These are phyloP conservation scores for Tinamus major DNA, from an alignment of 2,797 vertebrate species.

Conservation along the genomic window DNA sequence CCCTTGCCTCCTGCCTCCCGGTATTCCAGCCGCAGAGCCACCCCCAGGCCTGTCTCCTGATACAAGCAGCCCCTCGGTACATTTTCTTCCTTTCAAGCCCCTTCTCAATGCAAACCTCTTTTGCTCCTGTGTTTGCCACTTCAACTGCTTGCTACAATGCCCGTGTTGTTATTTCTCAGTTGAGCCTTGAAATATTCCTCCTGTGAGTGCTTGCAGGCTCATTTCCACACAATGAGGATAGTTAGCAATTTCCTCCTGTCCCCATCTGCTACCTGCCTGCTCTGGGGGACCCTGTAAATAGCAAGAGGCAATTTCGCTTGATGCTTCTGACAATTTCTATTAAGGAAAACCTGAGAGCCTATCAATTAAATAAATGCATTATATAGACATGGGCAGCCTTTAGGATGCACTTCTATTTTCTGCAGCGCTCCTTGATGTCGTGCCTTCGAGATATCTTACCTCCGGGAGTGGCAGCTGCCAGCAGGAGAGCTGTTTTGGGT, in stretches of 20 bases:
- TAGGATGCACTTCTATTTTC: conserved; percentile 67
- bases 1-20: not conserved
- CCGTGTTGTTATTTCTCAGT: conserved; percentile 16
- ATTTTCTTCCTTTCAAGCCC: conserved; percentile 14
- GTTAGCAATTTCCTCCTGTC: conserved; percentile 48
- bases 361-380: conserved; percentile 72
- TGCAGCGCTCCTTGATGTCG: conserved; percentile 35
- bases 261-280: conserved; percentile 68
- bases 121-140: conserved; percentile 18
- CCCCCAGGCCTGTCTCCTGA: not conserved
- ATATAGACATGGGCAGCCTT: conserved; percentile 51
- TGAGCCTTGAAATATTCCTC: conserved; percentile 24
- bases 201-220: conserved; percentile 10
- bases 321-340: conserved; percentile 60
- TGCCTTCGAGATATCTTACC: conserved; percentile 68
- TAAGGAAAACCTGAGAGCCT: conserved; percentile 37
- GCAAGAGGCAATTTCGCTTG: conserved; percentile 34
- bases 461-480: conserved; percentile 60
- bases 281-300: conserved; percentile 8
- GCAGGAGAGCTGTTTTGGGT: conserved; percentile 41
- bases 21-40: not conserved
- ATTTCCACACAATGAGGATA: conserved; percentile 47
- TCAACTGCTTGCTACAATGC: conserved; percentile 6
- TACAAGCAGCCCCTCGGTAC: not conserved
- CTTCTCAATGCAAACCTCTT: not conserved